These are phyloP conservation scores for Hipparchia sbordonii DNA, from an alignment of 2,888 invertebrate genomes.

Conservation along the genomic window DNA sequence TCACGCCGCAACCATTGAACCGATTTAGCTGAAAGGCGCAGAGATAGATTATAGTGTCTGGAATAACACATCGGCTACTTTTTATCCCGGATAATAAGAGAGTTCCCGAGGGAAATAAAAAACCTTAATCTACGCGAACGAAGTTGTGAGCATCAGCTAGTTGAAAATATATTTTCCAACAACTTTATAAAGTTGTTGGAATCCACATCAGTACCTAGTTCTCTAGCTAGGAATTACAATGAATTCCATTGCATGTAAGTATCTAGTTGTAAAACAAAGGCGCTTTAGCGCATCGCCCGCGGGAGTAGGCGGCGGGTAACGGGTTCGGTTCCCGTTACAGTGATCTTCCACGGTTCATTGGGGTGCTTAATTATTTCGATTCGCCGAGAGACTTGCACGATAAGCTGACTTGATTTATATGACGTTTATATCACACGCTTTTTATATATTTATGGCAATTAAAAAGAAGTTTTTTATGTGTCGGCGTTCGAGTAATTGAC, in stretches of 20 bases:
- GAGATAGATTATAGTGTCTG: too few species aligned
- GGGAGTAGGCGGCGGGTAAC: slow-evolving; percentile 38
- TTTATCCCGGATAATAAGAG: too few species aligned
- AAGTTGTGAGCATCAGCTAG: too few species aligned
- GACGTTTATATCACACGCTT: background rate
- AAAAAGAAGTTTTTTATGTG: too few species aligned
- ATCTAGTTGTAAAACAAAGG: slow-evolving; percentile 29
- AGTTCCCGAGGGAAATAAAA: too few species aligned
- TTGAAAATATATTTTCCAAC: too few species aligned
- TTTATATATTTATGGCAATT: background rate
- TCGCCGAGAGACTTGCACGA: slow-evolving; percentile 26
- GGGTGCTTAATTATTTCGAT: slow-evolving; percentile 41
- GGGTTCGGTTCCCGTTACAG: slow-evolving; percentile 41
- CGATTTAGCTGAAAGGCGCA: too few species aligned
- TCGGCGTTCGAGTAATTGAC: too few species aligned
- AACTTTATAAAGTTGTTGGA: too few species aligned
- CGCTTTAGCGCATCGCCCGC: slow-evolving; percentile 32
- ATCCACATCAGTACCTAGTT: background rate
- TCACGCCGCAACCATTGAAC: too few species aligned
- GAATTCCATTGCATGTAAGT: background rate
- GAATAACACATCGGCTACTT: too few species aligned
- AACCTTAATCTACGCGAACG: too few species aligned
- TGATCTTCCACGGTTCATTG: slow-evolving; percentile 44
- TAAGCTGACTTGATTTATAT: slow-evolving; percentile 9
- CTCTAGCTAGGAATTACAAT: background rate